These are phyloP conservation scores for Calycopis cecrops DNA, from an alignment of 1,140 invertebrate genomes.

Conservation along the genomic window DNA sequence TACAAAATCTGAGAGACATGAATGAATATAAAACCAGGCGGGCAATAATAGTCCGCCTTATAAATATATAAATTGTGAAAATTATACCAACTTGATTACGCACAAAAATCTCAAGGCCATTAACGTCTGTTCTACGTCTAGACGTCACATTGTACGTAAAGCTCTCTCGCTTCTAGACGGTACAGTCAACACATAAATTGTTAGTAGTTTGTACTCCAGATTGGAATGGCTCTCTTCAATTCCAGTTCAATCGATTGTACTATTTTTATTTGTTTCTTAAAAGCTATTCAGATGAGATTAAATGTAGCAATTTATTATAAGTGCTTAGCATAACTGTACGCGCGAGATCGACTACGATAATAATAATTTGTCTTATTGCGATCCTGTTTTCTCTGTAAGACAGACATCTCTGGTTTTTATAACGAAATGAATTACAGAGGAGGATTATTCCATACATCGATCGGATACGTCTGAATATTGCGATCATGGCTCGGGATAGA, in stretches of 20 bases:
- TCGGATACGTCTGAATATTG: no score
- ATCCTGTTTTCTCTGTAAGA: background rate
- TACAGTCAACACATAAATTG: background rate
- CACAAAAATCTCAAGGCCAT: background rate
- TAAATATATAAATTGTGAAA: no score
- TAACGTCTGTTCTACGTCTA: constrained; percentile 1
- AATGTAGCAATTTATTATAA: background rate
- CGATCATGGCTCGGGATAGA: no score
- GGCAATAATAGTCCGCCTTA: no score
- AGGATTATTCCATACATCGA: no score
- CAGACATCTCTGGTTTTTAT: constrained; percentile 1
- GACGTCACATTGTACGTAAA: background rate
- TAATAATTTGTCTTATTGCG: no score
- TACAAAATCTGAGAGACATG: no score
- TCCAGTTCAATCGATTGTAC: background rate
- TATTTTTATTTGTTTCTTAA: constrained; percentile 5
- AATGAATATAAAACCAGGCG: no score
- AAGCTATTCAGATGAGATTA: background rate
- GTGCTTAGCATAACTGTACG: background rate
- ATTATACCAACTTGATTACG: no score
- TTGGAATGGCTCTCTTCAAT: background rate
- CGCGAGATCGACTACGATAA: no score
- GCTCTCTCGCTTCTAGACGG: background rate
- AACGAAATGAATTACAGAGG: background rate
- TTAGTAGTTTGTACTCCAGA: background rate